Conservation (phyloP, 1,140 invertebrate genomes). For the Streblospio benedicti region DNA sequence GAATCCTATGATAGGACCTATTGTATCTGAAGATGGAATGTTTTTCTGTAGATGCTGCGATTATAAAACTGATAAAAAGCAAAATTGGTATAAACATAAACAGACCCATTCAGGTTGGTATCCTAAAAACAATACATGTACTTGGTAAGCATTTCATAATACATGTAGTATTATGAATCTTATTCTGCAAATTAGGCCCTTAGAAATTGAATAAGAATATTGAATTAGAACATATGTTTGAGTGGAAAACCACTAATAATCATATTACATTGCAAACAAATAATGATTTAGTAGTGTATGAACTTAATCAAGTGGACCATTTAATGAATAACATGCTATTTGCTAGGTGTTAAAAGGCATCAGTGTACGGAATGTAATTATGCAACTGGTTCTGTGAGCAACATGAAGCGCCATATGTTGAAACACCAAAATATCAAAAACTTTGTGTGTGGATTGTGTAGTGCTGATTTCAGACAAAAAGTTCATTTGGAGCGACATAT, state of each 20-base stretch:
- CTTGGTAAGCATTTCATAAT: neutral
- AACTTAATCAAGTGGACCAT: neutral
- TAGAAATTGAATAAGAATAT: neutral
- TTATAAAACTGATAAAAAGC: conserved; percentile 33
- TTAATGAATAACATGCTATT: neutral
- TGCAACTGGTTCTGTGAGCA: conserved; percentile 37
- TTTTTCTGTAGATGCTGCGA: conserved; percentile 30
- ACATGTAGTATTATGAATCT: neutral
- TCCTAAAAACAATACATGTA: neutral
- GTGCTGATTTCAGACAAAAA: conserved; percentile 38
- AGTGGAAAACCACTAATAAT: neutral
- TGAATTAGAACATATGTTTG: neutral
- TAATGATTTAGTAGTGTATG: neutral
- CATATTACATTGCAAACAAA: neutral
- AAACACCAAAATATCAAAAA: conserved; percentile 36
- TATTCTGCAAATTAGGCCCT: neutral
- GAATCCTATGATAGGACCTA: too few species aligned
- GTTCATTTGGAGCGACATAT: conserved; percentile 43
- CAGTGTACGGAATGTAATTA: conserved; percentile 34
- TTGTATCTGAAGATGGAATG: neutral
- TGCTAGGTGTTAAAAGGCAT: conserved; percentile 28
- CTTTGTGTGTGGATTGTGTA: conserved; percentile 32
- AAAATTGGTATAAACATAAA: conserved; percentile 40
- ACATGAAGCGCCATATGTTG: conserved; percentile 39
- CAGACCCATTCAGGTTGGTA: conserved; percentile 34